phyloP scores from a whole-genome alignment of 2,797 vertebrate species.

The Epinephelus awoara region DNA sequence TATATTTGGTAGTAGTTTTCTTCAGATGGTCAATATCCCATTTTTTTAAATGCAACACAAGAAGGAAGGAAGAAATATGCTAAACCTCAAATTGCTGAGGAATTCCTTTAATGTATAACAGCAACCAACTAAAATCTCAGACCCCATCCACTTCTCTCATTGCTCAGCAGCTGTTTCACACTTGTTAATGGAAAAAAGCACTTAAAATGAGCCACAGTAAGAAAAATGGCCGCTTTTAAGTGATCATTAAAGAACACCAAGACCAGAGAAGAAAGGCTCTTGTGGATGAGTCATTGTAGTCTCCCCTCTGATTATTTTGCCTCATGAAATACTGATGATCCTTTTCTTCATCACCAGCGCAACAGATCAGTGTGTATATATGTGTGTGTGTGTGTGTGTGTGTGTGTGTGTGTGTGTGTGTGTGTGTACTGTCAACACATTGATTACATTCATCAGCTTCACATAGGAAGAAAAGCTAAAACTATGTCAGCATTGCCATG shows the following conservation, averaged over 20 bases:
- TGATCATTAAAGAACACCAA: not conserved
- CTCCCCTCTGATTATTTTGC: not conserved
- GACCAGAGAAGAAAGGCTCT: not conserved
- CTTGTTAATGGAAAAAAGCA: conserved; percentile 17
- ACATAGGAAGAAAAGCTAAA: not conserved
- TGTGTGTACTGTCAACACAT: too few species aligned
- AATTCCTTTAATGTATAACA: not conserved
- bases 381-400: too few species aligned
- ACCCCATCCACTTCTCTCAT: not conserved
- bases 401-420: too few species aligned
- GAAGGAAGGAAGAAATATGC: not conserved
- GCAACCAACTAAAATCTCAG: not conserved
- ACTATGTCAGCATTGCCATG: not conserved
- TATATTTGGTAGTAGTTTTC: not conserved
- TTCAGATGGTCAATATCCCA: not conserved
- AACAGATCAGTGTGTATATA: not conserved
- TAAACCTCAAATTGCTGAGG: not conserved
- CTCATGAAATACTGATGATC: not conserved
- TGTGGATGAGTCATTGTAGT: not conserved
- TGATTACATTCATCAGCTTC: not conserved
- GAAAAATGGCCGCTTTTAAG: conserved; percentile 9
- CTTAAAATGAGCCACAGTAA: not conserved
- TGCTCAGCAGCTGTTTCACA: conserved; percentile 13
- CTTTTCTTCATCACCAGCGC: not conserved
- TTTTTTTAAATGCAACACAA: not conserved